phyloP scores from a whole-genome alignment of 2,113 vertebrate species.

The Alexandromys fortis region DNA sequence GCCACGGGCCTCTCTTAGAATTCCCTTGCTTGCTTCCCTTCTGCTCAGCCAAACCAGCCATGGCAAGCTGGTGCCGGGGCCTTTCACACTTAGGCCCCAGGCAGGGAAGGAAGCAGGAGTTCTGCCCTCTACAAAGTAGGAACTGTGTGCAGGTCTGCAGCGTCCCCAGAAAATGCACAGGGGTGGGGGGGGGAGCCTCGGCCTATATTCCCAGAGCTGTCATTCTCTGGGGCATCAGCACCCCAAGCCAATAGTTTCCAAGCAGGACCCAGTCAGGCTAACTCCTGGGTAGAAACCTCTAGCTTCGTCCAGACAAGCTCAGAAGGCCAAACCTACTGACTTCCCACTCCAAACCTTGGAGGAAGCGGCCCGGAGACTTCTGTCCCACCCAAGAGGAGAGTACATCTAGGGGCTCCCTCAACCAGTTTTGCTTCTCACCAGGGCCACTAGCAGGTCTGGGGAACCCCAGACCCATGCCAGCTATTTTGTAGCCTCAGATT shows the following conservation, averaged over 20 bases:
- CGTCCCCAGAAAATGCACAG: not conserved
- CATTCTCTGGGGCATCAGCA: no score
- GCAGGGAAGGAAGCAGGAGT: not conserved
- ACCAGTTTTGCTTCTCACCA: not conserved
- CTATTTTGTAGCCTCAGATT: not conserved
- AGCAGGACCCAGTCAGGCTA: not conserved
- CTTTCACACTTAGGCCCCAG: not conserved
- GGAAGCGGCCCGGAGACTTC: not conserved
- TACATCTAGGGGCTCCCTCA: not conserved
- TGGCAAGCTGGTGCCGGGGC: not conserved
- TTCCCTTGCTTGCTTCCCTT: not conserved
- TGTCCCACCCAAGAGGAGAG: not conserved
- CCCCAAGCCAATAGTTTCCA: not conserved
- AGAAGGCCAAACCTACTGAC: not conserved
- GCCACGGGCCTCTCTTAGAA: accelerated
- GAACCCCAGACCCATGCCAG: not conserved
- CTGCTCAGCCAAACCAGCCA: accelerated
- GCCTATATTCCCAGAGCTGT: not conserved
- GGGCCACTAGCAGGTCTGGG: not conserved
- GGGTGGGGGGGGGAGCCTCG: no score
- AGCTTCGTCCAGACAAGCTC: not conserved
- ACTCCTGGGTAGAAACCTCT: not conserved
- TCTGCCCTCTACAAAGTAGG: not conserved
- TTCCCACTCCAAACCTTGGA: not conserved
- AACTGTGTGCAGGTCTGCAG: accelerated